These are phyloP conservation scores for Ephestia elutella DNA, from an alignment of 1,140 invertebrate genomes.

Conservation along the genomic window DNA sequence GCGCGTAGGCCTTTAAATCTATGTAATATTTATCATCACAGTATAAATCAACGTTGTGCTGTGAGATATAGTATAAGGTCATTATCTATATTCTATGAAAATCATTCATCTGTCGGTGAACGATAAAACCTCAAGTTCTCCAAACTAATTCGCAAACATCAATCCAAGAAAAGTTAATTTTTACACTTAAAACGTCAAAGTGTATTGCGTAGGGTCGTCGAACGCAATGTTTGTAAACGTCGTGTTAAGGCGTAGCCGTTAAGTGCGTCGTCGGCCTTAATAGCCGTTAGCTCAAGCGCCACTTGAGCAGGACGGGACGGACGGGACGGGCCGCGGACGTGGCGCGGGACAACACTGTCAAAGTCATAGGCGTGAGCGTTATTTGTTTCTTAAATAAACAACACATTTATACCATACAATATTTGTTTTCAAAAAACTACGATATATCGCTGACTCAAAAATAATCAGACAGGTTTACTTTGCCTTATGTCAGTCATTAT, in stretches of 20 bases:
- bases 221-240: neutral
- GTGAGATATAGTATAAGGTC: too few relatives aligned
- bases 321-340: neutral
- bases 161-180: neutral
- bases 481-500: too few relatives aligned
- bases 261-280: neutral
- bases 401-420: too few relatives aligned
- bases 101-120: too few relatives aligned
- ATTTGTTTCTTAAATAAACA: too few relatives aligned
- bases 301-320: neutral
- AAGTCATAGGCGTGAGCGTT: neutral
- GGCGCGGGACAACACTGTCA: neutral
- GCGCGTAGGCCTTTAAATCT: too few relatives aligned
- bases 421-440: too few relatives aligned
- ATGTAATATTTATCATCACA: too few relatives aligned
- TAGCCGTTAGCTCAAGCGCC: neutral
- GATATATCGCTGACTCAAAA: too few relatives aligned
- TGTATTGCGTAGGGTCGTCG: neutral
- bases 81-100: too few relatives aligned
- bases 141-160: neutral
- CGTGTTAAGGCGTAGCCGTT: neutral
- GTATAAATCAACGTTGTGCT: too few relatives aligned
- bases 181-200: neutral
- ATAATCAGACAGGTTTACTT: too few relatives aligned
- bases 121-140: neutral